Evolutionary conservation across 2,888 invertebrate species (phyloP).

Genomic region (Anthrax anthrax): DNA sequence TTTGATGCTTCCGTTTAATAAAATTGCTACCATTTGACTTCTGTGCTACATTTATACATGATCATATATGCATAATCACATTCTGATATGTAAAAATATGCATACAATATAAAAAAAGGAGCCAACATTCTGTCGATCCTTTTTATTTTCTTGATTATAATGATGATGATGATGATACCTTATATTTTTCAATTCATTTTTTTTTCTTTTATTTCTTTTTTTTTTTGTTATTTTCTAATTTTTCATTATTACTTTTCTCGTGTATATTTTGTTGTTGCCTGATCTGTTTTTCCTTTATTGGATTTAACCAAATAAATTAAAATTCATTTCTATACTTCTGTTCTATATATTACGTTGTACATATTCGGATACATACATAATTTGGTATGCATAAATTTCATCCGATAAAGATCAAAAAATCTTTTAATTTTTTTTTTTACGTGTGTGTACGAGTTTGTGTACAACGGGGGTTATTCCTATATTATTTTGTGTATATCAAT

Average conservation of each 20-base stretch:
- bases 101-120: neutral
- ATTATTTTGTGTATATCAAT: too few species aligned
- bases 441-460: too few species aligned
- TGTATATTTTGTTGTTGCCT: neutral
- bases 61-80: too few species aligned
- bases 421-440: too few species aligned
- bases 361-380: conserved; percentile 7
- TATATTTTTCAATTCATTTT: neutral
- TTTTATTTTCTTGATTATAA: neutral
- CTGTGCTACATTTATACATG: too few species aligned
- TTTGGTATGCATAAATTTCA: conserved; percentile 13
- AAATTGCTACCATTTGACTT: too few species aligned
- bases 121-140: neutral
- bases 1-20: too few species aligned
- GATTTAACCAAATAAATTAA: conserved; percentile 9
- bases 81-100: neutral
- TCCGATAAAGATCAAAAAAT: conserved; percentile 11
- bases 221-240: too few species aligned
- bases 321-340: too few species aligned
- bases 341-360: too few species aligned
- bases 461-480: too few species aligned
- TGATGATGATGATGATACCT: neutral
- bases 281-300: neutral
- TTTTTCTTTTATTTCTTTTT: neutral
- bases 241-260: neutral